Evolutionary conservation across 2,797 vertebrate species (phyloP), one percentile per base, ranked within the genome.

Genomic region (Cryptoblepharus egeriae): DNA sequence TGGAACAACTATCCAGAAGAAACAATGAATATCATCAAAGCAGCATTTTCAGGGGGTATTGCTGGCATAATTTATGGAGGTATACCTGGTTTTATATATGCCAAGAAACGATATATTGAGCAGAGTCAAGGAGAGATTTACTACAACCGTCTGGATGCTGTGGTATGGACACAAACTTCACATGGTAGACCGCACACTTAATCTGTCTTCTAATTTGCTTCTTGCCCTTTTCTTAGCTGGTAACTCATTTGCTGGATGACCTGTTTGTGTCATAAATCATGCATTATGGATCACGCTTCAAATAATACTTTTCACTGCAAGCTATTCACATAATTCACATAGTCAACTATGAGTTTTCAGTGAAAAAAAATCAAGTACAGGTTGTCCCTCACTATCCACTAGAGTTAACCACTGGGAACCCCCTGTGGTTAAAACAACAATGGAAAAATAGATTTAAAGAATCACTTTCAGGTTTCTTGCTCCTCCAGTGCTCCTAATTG

Each of bases 1-100:
- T 87, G 32, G 9, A 92, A 94, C 82, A 84, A 1, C 35, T 92
- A 82, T 61, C 90, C 98, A 0, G 96, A 98, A 93, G 98, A 99
- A 86, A 81, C 97, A 69, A 28, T 88, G 55, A 94, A 91, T 35
- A 93, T 98, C 65, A 0, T 92, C 26, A 98, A 94, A 92, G 89
- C 97, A 2, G 88, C 95, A 0, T 0, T 95, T 6, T 86, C 94
- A 1, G 97, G 92, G 0, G 96, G 93, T 0, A 0, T 97, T 0
- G 82, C 93, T 0, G 98, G 98, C 64, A 91, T 97, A 88, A 0
- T 96, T 1, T 99, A 98, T 75, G 98, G 98, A 2, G 98, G 98
- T 16, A 64, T 99, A 78, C 98, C 98, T 0, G 98, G 96, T 3
- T 98, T 97, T 63, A 78, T 86, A 73, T 92, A 96, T 2, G 97